phyloP scores from a whole-genome alignment of 2,888 invertebrate genomes.

The Rhyacophila evoluta region DNA sequence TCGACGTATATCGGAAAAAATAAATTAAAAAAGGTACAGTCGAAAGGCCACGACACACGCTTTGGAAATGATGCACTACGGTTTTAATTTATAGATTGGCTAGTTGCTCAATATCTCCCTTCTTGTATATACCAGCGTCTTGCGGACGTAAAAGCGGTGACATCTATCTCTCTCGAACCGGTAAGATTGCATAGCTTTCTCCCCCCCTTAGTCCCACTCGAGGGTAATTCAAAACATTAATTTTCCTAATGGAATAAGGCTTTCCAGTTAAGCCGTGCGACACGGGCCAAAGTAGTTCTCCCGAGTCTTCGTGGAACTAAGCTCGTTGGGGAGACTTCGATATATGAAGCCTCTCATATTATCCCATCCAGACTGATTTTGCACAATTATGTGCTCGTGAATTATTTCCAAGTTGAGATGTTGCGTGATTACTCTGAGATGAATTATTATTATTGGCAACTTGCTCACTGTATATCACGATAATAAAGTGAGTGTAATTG shows the following conservation, averaged over 20 bases:
- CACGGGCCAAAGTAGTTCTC: conserved; percentile 57
- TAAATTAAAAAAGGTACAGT: too few species aligned
- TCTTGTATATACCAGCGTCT: conserved; percentile 42
- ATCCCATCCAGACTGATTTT: conserved; percentile 35
- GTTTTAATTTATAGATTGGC: conserved; percentile 54
- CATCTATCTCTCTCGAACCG: conserved; percentile 48
- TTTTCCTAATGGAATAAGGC: conserved; percentile 71
- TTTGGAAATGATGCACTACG: conserved; percentile 1
- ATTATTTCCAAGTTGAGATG: conserved; percentile 26
- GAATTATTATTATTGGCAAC: conserved; percentile 11
- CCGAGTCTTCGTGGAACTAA: conserved; percentile 35
- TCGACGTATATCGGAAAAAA: too few species aligned
- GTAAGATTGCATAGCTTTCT: conserved; percentile 43
- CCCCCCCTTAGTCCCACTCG: conserved; percentile 55
- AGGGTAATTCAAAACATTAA: conserved; percentile 70
- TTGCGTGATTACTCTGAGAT: conserved; percentile 26
- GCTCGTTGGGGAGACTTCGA: conserved; percentile 14
- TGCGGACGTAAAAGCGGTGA: conserved; percentile 48
- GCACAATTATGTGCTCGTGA: conserved; percentile 27
- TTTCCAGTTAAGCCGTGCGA: conserved; percentile 62
- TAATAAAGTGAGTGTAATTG: neutral
- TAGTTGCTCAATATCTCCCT: conserved; percentile 50
- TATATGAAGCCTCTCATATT: conserved; percentile 39
- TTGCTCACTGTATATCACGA: neutral
- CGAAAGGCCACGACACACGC: conserved; percentile 5